Conservation (phyloP, 2,797 vertebrate genomes). For the Siniperca undulata region DNA sequence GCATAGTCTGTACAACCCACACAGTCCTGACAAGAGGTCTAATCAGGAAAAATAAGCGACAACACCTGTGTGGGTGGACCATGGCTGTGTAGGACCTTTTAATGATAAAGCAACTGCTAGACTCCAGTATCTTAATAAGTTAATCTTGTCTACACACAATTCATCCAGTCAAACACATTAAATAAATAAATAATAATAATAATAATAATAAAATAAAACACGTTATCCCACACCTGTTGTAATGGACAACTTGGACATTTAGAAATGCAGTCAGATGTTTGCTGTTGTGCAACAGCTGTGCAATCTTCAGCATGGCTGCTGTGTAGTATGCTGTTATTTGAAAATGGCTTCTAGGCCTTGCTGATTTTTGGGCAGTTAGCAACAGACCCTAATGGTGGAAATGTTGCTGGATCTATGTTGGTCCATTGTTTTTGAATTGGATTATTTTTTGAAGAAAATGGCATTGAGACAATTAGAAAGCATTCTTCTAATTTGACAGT, state of each 20-base stretch:
- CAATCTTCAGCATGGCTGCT: background rate
- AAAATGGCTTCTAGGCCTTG: background rate
- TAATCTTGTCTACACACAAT: background rate
- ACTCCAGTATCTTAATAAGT: background rate
- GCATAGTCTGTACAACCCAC: background rate
- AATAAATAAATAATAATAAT: background rate
- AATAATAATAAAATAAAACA: background rate
- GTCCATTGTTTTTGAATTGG: background rate
- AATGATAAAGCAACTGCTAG: background rate
- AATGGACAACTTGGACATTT: background rate
- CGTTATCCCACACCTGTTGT: background rate
- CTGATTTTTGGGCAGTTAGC: no score
- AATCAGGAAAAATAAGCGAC: background rate
- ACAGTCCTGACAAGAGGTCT: background rate
- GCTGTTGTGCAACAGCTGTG: conserved; percentile 2
- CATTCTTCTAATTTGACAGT: background rate
- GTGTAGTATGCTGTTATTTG: background rate
- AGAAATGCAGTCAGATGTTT: background rate
- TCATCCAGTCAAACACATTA: background rate
- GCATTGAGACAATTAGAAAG: background rate
- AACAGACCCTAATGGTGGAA: no score
- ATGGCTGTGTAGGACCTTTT: background rate
- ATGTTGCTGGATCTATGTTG: background rate
- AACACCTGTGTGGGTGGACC: background rate
- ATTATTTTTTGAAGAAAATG: background rate